A percentile compares a stretch with the other conserved stretches of the same genome.
Conservation (phyloP, 2,113 vertebrate species). For the Lanius ludovicianus region DNA sequence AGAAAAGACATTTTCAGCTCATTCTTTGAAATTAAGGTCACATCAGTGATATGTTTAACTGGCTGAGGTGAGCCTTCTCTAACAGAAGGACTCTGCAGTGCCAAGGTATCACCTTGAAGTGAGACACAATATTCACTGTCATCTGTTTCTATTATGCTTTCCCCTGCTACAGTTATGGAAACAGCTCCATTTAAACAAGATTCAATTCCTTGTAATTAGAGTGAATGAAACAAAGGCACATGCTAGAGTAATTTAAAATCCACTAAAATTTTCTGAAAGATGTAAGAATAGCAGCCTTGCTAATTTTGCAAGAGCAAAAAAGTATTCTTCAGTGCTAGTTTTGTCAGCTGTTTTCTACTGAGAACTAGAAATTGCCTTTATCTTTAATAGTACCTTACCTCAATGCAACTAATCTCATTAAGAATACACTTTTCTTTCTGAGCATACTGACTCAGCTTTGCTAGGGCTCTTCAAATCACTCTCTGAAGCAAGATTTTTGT, state of each 20-base stretch:
- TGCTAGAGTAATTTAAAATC: neutral
- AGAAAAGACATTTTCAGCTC: neutral
- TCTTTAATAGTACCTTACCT: neutral
- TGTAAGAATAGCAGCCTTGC: neutral
- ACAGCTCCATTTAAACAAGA: neutral
- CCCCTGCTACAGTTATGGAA: neutral
- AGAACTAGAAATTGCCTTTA: neutral
- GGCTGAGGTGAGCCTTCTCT: neutral
- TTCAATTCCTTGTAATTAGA: neutral
- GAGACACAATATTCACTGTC: neutral
- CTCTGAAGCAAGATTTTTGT: neutral
- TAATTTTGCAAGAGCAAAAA: neutral
- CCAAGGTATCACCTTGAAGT: neutral
- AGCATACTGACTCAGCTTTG: neutral
- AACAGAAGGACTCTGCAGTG: neutral
- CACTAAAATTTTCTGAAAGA: neutral
- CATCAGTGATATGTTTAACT: neutral
- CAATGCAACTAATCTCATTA: neutral
- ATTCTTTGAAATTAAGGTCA: neutral
- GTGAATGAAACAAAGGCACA: neutral
- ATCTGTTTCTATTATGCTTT: neutral
- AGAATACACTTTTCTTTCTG: neutral
- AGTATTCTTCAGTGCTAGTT: neutral
- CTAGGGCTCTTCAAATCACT: neutral
- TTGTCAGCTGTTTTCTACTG: neutral